Conservation (phyloP, 2,113 vertebrate genomes). For the Elgaria multicarinata region DNA sequence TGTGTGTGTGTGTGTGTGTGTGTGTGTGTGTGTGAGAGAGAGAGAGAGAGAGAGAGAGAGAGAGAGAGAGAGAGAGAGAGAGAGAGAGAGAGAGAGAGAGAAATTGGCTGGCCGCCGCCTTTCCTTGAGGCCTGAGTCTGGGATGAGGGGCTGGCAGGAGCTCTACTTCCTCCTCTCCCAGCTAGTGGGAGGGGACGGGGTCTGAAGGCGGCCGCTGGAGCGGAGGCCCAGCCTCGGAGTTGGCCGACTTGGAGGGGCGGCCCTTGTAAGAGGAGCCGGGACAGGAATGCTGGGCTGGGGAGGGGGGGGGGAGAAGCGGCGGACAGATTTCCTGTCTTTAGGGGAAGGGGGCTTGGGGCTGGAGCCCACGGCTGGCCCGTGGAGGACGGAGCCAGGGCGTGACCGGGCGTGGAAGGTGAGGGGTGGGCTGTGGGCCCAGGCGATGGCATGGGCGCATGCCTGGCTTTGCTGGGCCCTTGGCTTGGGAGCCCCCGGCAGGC, state of each 20-base stretch:
- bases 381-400: not conserved
- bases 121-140: not conserved
- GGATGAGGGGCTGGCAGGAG: not conserved
- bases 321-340: not conserved
- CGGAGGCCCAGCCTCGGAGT: not conserved
- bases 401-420: not conserved
- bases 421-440: not conserved
- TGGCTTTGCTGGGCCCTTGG: not conserved
- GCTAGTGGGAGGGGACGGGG: not conserved
- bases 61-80: too few relatives aligned
- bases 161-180: not conserved
- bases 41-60: too few relatives aligned
- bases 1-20: not conserved
- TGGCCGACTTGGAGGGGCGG: not conserved
- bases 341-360: not conserved
- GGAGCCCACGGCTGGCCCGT: not conserved
- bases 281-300: not conserved
- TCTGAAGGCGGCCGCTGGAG: not conserved
- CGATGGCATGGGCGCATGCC: not conserved
- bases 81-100: too few relatives aligned
- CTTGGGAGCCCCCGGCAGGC: not conserved
- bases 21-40: too few relatives aligned
- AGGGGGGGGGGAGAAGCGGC: too few relatives aligned
- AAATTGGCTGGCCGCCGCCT: not conserved
- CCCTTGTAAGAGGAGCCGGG: slow-evolving; percentile 26